These are phyloP conservation scores for Drosophila pegasa DNA, from an alignment of 2,888 invertebrate species.

Conservation along the genomic window DNA sequence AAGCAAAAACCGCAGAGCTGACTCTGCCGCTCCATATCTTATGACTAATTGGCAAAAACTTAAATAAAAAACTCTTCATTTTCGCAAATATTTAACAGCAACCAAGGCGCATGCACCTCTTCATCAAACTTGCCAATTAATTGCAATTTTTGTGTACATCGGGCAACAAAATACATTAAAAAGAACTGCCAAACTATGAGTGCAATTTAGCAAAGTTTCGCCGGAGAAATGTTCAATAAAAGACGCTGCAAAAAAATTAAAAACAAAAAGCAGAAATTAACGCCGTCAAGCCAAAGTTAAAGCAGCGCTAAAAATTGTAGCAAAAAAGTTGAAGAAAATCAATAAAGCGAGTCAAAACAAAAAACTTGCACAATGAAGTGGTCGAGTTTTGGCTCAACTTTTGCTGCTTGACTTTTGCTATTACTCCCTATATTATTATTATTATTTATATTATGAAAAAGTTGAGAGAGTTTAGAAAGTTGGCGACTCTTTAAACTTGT, in stretches of 20 bases:
- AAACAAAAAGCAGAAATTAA: constrained; percentile 35
- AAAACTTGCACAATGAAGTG: constrained; percentile 56
- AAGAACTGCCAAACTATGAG: constrained; percentile 49
- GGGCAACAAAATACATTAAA: constrained; percentile 25
- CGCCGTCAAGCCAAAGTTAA: constrained; percentile 35
- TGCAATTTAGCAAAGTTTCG: constrained; percentile 50
- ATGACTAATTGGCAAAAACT: constrained; percentile 17
- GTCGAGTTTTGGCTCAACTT: constrained; percentile 24
- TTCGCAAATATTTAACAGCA: constrained; percentile 32
- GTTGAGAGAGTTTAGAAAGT: constrained; percentile 56
- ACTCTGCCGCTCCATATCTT: constrained; percentile 4
- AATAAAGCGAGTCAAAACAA: constrained; percentile 37
- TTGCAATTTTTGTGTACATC: constrained; percentile 53
- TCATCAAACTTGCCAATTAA: constrained; percentile 52
- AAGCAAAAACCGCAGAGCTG: background rate
- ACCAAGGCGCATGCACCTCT: background rate
- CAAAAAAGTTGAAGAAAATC: constrained; percentile 45
- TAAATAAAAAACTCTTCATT: background rate
- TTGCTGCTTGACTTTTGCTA: constrained; percentile 12
- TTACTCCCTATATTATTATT: constrained; percentile 12
- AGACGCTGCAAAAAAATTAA: constrained; percentile 24
- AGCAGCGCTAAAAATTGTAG: constrained; percentile 35
- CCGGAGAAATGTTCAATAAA: constrained; percentile 21
- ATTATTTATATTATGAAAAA: constrained; percentile 26
- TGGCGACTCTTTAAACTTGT: constrained; percentile 34